These are phyloP conservation scores for Chrysaora quinquecirrha DNA, from an alignment of 30 jellyfish, hydroid and myxozoan genomes.

Conservation along the genomic window DNA sequence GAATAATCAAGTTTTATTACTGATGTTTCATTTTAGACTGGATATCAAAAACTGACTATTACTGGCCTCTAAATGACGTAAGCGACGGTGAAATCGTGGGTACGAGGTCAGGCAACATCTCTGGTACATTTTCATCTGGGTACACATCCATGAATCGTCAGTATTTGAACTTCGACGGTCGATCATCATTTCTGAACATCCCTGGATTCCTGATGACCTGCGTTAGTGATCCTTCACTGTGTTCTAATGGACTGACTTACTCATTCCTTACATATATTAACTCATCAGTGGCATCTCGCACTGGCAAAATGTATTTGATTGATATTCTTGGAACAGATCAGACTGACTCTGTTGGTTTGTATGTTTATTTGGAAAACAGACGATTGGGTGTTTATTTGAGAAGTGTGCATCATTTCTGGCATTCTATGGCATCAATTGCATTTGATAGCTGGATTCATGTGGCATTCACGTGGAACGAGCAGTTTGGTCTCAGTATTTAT, in stretches of 20 bases:
- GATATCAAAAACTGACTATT: conserved; percentile 77
- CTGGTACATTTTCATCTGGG: conserved; percentile 47
- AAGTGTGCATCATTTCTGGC: conserved; percentile 49
- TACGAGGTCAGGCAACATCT: conserved; percentile 64
- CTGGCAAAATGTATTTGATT: conserved; percentile 39
- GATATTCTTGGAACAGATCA: conserved; percentile 78
- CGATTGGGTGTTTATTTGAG: conserved; percentile 43
- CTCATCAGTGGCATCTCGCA: conserved; percentile 7
- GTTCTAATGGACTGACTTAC: conserved; percentile 85
- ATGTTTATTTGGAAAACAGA: conserved; percentile 48
- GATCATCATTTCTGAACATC: conserved; percentile 32
- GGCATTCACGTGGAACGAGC: conserved; percentile 79
- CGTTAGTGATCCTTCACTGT: conserved; percentile 72
- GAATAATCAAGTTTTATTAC: too few relatives aligned
- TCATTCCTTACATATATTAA: conserved; percentile 64
- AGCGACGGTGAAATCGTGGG: conserved; percentile 61
- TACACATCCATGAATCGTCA: conserved; percentile 13
- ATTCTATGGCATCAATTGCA: conserved; percentile 1
- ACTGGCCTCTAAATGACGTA: conserved; percentile 87
- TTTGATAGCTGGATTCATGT: conserved; percentile 73
- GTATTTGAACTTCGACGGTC: conserved; percentile 77
- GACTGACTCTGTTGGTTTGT: conserved; percentile 55
- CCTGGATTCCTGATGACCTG: conserved; percentile 70
- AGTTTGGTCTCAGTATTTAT: conserved; percentile 64
- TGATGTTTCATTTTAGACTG: conserved; percentile 72